A percentile compares a stretch with the other conserved stretches of the same genome.
Evolutionary conservation across 2,113 vertebrate genomes (phyloP).

Genomic region (Cheirogaleus medius): DNA sequence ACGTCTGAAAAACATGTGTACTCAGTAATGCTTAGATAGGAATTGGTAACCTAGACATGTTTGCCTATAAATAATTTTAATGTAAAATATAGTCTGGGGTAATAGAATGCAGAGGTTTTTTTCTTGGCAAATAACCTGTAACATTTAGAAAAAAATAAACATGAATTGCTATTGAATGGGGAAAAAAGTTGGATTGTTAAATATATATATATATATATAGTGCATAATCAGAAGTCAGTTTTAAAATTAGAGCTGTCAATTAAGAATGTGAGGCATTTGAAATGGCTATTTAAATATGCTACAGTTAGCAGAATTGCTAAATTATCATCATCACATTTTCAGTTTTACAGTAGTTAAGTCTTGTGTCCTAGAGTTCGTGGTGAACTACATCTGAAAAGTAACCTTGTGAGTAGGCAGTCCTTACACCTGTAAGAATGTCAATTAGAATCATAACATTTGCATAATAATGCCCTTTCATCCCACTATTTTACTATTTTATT

Average conservation of each 20-base stretch:
- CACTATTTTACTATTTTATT: not conserved
- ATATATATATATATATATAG: not conserved
- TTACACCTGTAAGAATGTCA: not conserved
- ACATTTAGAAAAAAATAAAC: slow-evolving; percentile 21
- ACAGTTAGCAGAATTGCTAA: not conserved
- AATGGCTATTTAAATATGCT: not conserved
- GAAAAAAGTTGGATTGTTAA: not conserved
- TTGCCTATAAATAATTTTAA: not conserved
- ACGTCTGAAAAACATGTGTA: not conserved
- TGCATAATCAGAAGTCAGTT: not conserved
- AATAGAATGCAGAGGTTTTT: not conserved
- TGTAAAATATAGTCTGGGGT: not conserved
- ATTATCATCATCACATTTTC: not conserved
- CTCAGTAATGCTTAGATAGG: not conserved
- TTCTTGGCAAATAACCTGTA: not conserved
- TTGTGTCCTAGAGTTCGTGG: not conserved
- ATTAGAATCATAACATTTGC: not conserved
- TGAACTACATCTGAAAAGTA: not conserved
- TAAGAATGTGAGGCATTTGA: not conserved
- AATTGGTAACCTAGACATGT: not conserved
- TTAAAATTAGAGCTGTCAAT: not conserved
- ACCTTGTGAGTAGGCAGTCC: not conserved
- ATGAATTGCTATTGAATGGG: not conserved
- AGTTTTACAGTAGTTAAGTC: not conserved
- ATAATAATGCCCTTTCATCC: not conserved